Evolutionary conservation across 1,140 invertebrate genomes (phyloP).

Genomic region (Drosophila carrolli): DNA sequence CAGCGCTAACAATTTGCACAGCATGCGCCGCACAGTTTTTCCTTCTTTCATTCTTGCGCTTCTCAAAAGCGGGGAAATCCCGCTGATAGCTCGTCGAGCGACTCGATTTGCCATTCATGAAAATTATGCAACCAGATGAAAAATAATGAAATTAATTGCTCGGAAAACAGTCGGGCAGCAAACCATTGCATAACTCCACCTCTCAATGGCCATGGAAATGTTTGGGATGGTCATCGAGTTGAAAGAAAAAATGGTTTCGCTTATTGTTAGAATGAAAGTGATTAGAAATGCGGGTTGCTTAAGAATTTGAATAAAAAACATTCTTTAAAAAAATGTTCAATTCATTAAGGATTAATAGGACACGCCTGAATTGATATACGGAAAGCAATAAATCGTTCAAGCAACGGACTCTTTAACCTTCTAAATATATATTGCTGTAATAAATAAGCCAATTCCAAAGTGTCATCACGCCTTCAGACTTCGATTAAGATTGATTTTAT

Average conservation of each 20-base stretch:
- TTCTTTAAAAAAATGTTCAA: background rate
- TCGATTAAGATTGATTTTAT: constrained; percentile 18
- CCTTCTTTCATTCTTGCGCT: constrained; percentile 8
- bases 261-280: background rate
- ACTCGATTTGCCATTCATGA: constrained; percentile 45
- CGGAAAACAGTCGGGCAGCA: constrained; percentile 52
- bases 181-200: constrained; percentile 16
- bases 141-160: constrained; percentile 78
- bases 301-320: background rate
- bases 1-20: constrained; percentile 72
- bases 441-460: constrained; percentile 19
- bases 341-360: background rate
- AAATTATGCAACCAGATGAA: constrained; percentile 63
- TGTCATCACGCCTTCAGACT: constrained; percentile 1
- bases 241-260: constrained; percentile 6
- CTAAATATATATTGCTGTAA: background rate
- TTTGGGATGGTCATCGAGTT: constrained; percentile 14
- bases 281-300: background rate
- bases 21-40: constrained; percentile 15
- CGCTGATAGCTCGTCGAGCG: constrained; percentile 51
- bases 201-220: constrained; percentile 23
- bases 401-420: background rate
- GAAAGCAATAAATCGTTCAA: constrained; percentile 2
- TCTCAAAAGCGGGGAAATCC: constrained; percentile 18
- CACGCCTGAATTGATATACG: too few species aligned